A percentile compares a stretch with the other conserved stretches of the same genome.
phyloP scores from a whole-genome alignment of 2,888 invertebrate species.

The Tolmerus cingulatus region DNA sequence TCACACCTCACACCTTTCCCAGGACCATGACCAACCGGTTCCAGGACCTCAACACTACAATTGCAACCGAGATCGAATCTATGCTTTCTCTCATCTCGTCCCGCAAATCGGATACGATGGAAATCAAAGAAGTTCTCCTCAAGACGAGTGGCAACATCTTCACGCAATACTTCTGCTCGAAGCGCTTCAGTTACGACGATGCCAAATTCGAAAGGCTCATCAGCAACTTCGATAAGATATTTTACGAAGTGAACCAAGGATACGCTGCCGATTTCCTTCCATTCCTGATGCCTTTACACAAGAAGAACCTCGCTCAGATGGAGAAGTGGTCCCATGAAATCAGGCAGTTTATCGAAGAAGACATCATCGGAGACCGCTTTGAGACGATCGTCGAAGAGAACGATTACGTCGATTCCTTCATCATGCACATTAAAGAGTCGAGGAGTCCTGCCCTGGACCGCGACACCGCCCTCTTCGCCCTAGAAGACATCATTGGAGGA shows the following conservation, averaged over 20 bases:
- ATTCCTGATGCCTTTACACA: conserved; percentile 67
- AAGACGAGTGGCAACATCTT: conserved; percentile 70
- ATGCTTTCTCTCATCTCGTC: conserved; percentile 54
- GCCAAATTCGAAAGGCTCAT: conserved; percentile 65
- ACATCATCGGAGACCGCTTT: conserved; percentile 65
- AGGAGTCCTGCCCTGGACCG: conserved; percentile 63
- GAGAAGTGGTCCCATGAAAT: conserved; percentile 66
- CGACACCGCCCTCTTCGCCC: conserved; percentile 61
- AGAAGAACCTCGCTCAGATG: conserved; percentile 65
- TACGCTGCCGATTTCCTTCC: conserved; percentile 74
- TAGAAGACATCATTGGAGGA: conserved; percentile 69
- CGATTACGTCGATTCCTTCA: conserved; percentile 69
- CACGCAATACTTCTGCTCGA: conserved; percentile 69
- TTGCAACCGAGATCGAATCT: conserved; percentile 61
- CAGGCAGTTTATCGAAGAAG: conserved; percentile 66
- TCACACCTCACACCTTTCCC: conserved; percentile 69
- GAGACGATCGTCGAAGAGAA: conserved; percentile 56
- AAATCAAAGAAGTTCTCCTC: conserved; percentile 65
- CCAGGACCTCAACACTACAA: conserved; percentile 65
- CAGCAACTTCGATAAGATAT: conserved; percentile 70
- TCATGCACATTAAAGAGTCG: conserved; percentile 65
- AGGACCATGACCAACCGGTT: conserved; percentile 66
- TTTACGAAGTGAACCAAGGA: conserved; percentile 74
- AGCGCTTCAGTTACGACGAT: conserved; percentile 61
- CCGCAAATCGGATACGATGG: conserved; percentile 45